Conservation (phyloP, 2,888 invertebrate species). For the Saturnia pavonia region DNA sequence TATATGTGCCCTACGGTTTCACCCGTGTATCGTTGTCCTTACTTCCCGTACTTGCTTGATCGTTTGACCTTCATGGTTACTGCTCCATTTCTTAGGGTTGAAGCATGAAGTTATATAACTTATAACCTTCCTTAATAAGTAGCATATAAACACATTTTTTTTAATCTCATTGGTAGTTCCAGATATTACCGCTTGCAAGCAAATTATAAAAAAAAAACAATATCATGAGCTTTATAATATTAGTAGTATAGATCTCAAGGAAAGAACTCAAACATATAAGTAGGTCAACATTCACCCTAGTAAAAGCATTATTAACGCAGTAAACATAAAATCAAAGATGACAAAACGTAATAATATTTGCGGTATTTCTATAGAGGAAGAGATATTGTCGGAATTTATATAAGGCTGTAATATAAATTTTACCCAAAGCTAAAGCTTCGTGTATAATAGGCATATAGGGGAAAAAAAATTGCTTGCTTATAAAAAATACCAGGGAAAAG, state of each 20-base stretch:
- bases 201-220: too few species aligned
- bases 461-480: background rate
- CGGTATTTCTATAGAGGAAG: slow-evolving; percentile 24
- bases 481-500: slow-evolving; percentile 2
- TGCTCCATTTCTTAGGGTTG: too few species aligned
- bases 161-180: too few species aligned
- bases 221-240: background rate
- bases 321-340: slow-evolving; percentile 9
- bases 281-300: background rate
- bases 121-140: too few species aligned
- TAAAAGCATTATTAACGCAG: background rate
- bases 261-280: background rate
- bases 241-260: background rate
- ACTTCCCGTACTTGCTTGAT: too few species aligned
- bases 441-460: background rate
- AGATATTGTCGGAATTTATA: slow-evolving; percentile 34
- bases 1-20: too few species aligned
- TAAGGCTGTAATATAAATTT: slow-evolving; percentile 22
- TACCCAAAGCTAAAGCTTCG: background rate
- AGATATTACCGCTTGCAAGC: too few species aligned
- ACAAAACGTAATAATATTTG: slow-evolving; percentile 24
- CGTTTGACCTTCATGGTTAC: too few species aligned
- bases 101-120: too few species aligned
- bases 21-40: too few species aligned
- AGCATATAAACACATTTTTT: too few species aligned